Evolutionary conservation across 1,140 invertebrate species (phyloP).

Genomic region (Leptinotarsa defecta): DNA sequence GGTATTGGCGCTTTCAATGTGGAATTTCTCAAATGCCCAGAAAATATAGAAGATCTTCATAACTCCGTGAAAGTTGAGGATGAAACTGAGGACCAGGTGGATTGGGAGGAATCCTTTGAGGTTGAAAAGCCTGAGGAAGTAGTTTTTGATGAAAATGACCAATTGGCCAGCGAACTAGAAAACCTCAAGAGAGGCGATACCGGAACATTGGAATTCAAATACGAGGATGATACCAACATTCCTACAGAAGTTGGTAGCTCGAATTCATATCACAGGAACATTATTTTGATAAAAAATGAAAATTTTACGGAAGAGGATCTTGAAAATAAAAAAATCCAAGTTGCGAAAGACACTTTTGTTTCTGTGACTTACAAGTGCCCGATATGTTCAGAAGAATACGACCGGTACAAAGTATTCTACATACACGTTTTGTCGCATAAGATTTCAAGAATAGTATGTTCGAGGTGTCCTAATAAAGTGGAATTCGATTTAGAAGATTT

Average conservation of each 20-base stretch:
- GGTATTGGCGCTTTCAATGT: neutral
- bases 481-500: conserved; percentile 11
- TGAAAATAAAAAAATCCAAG: neutral
- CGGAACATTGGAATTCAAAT: too few species aligned
- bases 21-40: neutral
- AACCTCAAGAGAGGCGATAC: too few species aligned
- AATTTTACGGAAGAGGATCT: neutral
- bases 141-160: too few species aligned
- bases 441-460: neutral
- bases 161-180: too few species aligned
- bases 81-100: neutral
- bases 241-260: too few species aligned
- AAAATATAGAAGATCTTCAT: neutral
- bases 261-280: neutral
- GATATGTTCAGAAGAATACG: neutral
- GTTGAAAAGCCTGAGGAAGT: neutral
- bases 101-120: neutral
- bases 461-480: neutral
- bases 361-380: conserved; percentile 3
- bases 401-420: neutral
- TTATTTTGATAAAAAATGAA: neutral
- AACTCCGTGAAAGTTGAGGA: neutral
- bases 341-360: neutral
- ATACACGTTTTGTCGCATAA: conserved; percentile 4
- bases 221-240: too few species aligned